Evolutionary conservation across 1,140 invertebrate genomes (phyloP).

Genomic region (Drosophila hydei): DNA sequence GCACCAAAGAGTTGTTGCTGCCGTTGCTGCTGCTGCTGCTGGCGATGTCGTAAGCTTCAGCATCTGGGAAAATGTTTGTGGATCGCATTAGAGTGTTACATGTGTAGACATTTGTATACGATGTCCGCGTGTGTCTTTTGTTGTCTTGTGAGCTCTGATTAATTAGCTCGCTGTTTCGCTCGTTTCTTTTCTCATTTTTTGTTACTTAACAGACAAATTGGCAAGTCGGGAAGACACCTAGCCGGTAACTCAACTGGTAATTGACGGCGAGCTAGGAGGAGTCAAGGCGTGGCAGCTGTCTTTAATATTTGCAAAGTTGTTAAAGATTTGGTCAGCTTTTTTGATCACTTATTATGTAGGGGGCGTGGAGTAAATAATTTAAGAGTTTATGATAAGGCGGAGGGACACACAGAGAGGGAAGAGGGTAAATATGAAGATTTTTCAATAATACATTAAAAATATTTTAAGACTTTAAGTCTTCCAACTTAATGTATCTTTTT

Average conservation of each 20-base stretch:
- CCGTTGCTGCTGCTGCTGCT: too few species aligned
- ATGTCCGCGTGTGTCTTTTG: background rate
- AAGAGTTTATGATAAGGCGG: too few species aligned
- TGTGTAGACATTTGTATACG: background rate
- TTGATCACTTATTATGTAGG: too few species aligned
- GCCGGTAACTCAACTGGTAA: conserved; percentile 19
- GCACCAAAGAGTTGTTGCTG: conserved; percentile 35
- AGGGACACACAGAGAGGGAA: too few species aligned
- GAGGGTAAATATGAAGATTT: too few species aligned
- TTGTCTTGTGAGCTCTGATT: conserved; percentile 27
- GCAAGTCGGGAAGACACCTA: conserved; percentile 19
- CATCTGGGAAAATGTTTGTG: conserved; percentile 57
- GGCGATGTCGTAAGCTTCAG: conserved; percentile 48
- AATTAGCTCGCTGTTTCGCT: conserved; percentile 44
- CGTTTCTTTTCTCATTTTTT: background rate
- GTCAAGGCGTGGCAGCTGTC: background rate
- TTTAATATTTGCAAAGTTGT: conserved; percentile 2
- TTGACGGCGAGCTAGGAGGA: background rate
- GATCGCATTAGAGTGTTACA: conserved; percentile 9
- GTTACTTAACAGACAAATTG: conserved; percentile 27
- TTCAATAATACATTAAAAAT: too few species aligned
- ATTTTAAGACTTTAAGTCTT: too few species aligned
- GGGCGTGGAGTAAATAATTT: too few species aligned
- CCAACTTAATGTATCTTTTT: too few species aligned
- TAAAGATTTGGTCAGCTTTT: too few species aligned